Percentiles rank a stretch among this genome's conserved stretches.
phyloP scores from a whole-genome alignment of 2,797 vertebrate species.

The Etheostoma nigrum region DNA sequence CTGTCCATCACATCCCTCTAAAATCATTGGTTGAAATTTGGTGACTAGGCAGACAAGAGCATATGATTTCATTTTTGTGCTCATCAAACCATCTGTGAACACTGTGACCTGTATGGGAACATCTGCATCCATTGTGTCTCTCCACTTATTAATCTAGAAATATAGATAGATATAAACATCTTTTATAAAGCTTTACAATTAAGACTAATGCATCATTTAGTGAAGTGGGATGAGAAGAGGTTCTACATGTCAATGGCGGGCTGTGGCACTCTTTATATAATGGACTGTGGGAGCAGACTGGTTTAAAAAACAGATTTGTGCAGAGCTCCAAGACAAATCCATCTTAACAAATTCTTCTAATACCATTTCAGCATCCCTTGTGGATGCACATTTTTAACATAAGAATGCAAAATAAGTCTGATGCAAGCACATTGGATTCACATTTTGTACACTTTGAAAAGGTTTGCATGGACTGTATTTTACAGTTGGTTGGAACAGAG shows the following conservation, averaged over 20 bases:
- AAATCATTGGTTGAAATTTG: background rate
- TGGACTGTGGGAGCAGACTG: slow-evolving; percentile 16
- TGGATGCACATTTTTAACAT: slow-evolving; percentile 25
- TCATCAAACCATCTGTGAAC: slow-evolving; percentile 1
- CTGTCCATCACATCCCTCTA: background rate
- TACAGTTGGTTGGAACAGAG: slow-evolving; percentile 41
- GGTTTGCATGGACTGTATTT: slow-evolving; percentile 46
- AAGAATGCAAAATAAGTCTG: slow-evolving; percentile 17
- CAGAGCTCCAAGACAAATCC: slow-evolving; percentile 40
- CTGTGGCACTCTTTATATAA: slow-evolving; percentile 31
- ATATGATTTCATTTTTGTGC: background rate
- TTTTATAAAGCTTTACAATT: slow-evolving; percentile 21
- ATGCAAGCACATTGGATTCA: slow-evolving; percentile 13
- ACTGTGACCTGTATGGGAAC: background rate
- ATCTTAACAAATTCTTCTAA: slow-evolving; percentile 35
- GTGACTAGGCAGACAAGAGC: background rate
- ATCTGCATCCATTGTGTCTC: background rate
- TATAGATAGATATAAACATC: background rate
- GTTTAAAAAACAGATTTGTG: slow-evolving; percentile 33
- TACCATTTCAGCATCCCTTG: slow-evolving; percentile 5
- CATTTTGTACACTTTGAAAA: slow-evolving; percentile 37
- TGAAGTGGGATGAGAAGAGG: slow-evolving; percentile 36
- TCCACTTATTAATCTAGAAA: too few relatives aligned
- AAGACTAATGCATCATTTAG: slow-evolving; percentile 14
- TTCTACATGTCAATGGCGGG: slow-evolving; percentile 19